These are phyloP conservation scores for Drosophila setosimentum DNA, from an alignment of 2,888 invertebrate species.

Conservation along the genomic window DNA sequence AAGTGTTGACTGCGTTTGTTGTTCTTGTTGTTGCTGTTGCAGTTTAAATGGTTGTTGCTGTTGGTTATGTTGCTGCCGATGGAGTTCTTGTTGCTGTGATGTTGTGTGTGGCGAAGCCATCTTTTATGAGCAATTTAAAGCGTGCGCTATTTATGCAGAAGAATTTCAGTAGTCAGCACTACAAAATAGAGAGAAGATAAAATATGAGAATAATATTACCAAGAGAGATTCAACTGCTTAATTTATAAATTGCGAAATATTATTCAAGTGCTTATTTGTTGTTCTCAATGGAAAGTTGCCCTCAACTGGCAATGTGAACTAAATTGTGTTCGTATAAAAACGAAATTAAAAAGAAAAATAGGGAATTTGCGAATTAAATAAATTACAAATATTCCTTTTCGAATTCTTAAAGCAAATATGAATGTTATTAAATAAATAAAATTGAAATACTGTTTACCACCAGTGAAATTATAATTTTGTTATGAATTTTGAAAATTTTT, in stretches of 20 bases:
- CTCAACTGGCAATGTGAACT: no score
- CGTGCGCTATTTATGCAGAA: conserved; percentile 25
- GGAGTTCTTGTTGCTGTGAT: conserved; percentile 23
- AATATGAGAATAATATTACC: neutral
- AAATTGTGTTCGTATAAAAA: neutral
- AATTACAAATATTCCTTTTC: no score
- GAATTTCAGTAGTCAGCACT: conserved; percentile 47
- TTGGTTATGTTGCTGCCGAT: conserved; percentile 7
- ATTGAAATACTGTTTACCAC: neutral
- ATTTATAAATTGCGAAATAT: neutral
- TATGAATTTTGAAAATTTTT: neutral
- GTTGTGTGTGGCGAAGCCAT: conserved; percentile 57
- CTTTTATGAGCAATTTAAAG: conserved; percentile 30
- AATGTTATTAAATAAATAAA: fast-evolving
- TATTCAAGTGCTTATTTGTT: neutral
- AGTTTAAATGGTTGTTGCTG: conserved; percentile 28
- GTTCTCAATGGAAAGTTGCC: neutral
- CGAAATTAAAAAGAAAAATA: neutral
- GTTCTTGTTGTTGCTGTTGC: conserved; percentile 14
- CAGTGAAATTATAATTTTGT: neutral
- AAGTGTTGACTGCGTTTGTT: conserved; percentile 18
- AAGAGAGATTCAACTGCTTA: neutral
- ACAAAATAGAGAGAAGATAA: conserved; percentile 4
- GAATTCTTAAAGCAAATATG: neutral
- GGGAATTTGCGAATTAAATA: neutral